Evolutionary conservation across 1,140 invertebrate species (phyloP), one percentile per base, ranked within the genome.

Genomic region (Bombus superbus): DNA sequence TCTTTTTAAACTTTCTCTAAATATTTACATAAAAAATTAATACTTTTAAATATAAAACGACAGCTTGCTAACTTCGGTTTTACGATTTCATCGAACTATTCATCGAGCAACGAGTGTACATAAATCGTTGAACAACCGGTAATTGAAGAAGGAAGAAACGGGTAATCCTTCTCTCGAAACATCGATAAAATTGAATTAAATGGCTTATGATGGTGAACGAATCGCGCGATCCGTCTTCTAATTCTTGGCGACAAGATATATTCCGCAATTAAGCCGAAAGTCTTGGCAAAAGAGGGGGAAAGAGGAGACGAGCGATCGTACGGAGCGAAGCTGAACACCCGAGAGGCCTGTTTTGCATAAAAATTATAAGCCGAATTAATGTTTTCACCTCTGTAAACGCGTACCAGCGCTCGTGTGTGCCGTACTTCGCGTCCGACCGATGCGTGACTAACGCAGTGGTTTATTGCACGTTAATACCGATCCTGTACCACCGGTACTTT

Each of bases 281-380:
- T 83, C 64, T 35, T n/a, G 64, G 73, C 66, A 57, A 22, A 59
- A 68, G 59, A 4, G 59, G 72, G 69, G 72, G 66, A 42, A 68
- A 71, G 44, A 38, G 77, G 74, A 66, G 75, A 71, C 68, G 59
- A 40, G 72, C 15, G 83, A n/a, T 47, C 69, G 75, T 59, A 68
- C 59, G 74, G 28, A 57, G 66, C 79, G 44, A 57, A 86, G 69
- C 32, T 15, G 62, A 79, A 35, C n/a, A 71, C 90, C 59, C 90
- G 73, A 81, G 83, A 81, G 90, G 88, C 86, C 88, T 91, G 87
- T 89, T 91, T 91, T 91, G 83, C 90, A 91, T 91, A 91, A 91
- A 91, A 91, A 91, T 91, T 91, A 91, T 89, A 87, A 91, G 90
- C 78, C 88, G 88, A 91, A 91, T 91, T 91, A 91, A 91, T 91